These are phyloP conservation scores for Pseudochaenichthys georgianus DNA, from an alignment of 2,797 vertebrate species.

Conservation along the genomic window DNA sequence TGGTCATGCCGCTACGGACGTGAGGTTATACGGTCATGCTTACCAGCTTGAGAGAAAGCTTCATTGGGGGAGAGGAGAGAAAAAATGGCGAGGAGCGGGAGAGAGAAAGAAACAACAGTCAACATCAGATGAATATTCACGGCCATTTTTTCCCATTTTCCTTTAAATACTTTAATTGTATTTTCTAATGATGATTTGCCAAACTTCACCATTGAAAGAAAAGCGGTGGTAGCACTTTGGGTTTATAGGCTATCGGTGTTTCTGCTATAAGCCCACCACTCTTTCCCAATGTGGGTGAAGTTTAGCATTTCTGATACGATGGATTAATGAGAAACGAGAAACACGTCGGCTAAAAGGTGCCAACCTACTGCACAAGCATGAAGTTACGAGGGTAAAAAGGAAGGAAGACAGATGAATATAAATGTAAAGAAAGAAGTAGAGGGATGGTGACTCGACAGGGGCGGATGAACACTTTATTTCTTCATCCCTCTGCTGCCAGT, in stretches of 20 bases:
- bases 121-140: conserved; percentile 78
- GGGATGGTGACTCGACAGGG: conserved; percentile 35
- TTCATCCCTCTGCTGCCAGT: conserved; percentile 41
- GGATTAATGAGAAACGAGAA: conserved; percentile 63
- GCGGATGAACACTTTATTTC: conserved; percentile 51
- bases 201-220: conserved; percentile 75
- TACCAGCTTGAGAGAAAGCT: conserved; percentile 92
- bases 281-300: conserved; percentile 71
- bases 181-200: conserved; percentile 42
- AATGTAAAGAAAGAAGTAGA: conserved; percentile 53
- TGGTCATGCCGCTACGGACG: conserved; percentile 76
- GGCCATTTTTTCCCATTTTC: conserved; percentile 47
- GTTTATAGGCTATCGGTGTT: conserved; percentile 12
- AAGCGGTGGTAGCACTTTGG: conserved; percentile 47
- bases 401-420: conserved; percentile 45
- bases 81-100: conserved; percentile 71
- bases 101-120: conserved; percentile 81
- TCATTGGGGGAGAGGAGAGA: conserved; percentile 76
- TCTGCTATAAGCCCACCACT: conserved; percentile 15
- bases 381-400: conserved; percentile 35
- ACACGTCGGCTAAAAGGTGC: conserved; percentile 40
- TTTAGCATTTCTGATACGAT: conserved; percentile 64
- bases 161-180: conserved; percentile 20
- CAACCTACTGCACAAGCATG: conserved; percentile 63
- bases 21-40: conserved; percentile 85